Conservation (phyloP, 2,797 vertebrate genomes). For the Onychomys leucogaster region DNA sequence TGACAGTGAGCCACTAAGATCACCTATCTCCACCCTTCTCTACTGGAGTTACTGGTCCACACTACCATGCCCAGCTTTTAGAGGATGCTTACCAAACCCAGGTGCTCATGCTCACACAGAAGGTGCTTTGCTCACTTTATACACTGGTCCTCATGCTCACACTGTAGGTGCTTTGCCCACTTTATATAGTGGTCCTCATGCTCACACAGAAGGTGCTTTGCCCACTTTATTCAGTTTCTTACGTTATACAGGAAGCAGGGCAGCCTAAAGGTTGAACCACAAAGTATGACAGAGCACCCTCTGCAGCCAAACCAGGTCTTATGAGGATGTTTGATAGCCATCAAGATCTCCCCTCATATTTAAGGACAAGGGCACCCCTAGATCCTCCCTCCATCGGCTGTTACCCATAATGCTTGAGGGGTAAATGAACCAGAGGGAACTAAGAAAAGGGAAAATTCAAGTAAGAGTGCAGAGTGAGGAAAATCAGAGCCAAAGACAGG, state of each 20-base stretch:
- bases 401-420: too few species aligned
- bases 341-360: too few species aligned
- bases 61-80: not conserved
- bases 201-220: not conserved
- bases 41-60: too few species aligned
- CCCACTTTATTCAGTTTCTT: not conserved
- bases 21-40: too few species aligned
- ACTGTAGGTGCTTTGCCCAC: not conserved
- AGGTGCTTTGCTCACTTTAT: not conserved
- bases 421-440: rapidly evolving
- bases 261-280: not conserved
- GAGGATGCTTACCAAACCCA: not conserved
- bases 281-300: rapidly evolving
- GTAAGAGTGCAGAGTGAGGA: not conserved
- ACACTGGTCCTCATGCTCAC: not conserved
- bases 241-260: not conserved
- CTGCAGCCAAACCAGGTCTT: not conserved
- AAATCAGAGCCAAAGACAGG: not conserved
- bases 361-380: not conserved
- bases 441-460: not conserved
- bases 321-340: rapidly evolving
- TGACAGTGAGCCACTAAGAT: not conserved
- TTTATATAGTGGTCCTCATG: not conserved
- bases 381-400: not conserved
- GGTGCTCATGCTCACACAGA: too few species aligned